Base-by-base conservation (phyloP, 2,113 vertebrate genomes). In the Nothocercus nigrocapillus region DNA sequence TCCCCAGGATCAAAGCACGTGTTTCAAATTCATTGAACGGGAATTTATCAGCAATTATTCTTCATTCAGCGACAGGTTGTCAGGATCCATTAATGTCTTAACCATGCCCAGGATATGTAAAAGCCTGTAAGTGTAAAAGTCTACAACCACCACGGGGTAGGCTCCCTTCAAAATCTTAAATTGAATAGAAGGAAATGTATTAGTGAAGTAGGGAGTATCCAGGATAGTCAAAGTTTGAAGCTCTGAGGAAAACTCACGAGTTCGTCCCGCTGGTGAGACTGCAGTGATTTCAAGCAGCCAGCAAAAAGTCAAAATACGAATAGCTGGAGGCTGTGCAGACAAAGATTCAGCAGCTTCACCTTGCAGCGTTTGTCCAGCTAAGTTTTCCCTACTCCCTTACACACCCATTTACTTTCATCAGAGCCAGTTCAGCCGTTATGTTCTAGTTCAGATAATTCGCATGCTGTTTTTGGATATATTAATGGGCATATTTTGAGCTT, bases 21-120 rank as follows among this genome's bases (percentile, higher is more conserved):
- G 17, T 34, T 90, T 88, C 67, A 34, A 87, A 82, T n/a, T 5
- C 47, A 75, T 1, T 8, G 11, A 45, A 8, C 20, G 22, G 28
- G 32, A 72, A 53, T 68, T 84, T 36, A 67, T 42, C 62, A 68
- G 38, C 14, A 84, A 82, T 79, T 63, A 82, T 16, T 84, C 66
- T 64, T 70, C 53, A 56, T 78, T 86, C 47, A 56, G 8, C 38
- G 18, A 24, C 9, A 22, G 5, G 6, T 42, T 34, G 47, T 24
- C 11, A 84, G 56, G n/a, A 78, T 62, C 25, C 28, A 28, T 73
- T 84, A 53, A 90, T 28, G 18, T 67, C 28, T 83, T 59, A 69
- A 68, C 38, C 30, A 59, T 27, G 24, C 12, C 58, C 4, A 0
- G 0, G 11, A 64, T 13, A 34, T 3, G 5, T 15, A n/a, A 90